Conservation (phyloP, 2,888 invertebrate genomes). For the Acanthosepion lycidas region DNA sequence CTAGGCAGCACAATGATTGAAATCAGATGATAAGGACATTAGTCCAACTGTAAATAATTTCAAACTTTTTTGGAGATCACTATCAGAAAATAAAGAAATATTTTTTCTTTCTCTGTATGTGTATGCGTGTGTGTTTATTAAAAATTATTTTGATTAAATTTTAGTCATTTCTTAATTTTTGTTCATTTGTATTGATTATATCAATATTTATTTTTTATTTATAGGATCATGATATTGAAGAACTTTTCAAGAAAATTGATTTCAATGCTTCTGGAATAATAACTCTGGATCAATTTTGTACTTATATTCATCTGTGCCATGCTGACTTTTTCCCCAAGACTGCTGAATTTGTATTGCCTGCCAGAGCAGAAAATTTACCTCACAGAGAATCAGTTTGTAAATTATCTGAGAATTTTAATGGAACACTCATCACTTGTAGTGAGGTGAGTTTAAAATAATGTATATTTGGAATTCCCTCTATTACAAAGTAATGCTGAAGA, state of each 20-base stretch:
- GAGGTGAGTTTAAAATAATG: slow-evolving; percentile 34
- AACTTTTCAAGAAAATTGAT: slow-evolving; percentile 42
- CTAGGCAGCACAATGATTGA: no score
- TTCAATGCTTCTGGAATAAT: slow-evolving; percentile 8
- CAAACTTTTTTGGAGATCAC: no score
- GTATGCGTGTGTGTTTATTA: no score
- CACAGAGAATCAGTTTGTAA: slow-evolving; percentile 35
- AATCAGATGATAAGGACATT: no score
- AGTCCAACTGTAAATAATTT: no score
- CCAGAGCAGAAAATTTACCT: not conserved
- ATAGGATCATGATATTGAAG: not conserved
- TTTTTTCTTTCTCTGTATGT: no score
- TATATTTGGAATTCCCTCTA: not conserved
- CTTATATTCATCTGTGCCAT: slow-evolving; percentile 10
- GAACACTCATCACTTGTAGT: slow-evolving; percentile 39
- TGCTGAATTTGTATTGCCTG: slow-evolving; percentile 33
- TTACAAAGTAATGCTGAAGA: not conserved
- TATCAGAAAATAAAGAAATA: no score
- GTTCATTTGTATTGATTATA: not conserved
- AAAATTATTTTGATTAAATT: not conserved
- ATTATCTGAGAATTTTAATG: slow-evolving; percentile 33
- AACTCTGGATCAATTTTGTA: slow-evolving; percentile 41
- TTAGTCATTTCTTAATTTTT: not conserved
- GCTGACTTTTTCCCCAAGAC: not conserved
- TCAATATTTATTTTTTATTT: not conserved